phyloP scores from a whole-genome alignment of 2,888 invertebrate species.

The Eilema depressum region DNA sequence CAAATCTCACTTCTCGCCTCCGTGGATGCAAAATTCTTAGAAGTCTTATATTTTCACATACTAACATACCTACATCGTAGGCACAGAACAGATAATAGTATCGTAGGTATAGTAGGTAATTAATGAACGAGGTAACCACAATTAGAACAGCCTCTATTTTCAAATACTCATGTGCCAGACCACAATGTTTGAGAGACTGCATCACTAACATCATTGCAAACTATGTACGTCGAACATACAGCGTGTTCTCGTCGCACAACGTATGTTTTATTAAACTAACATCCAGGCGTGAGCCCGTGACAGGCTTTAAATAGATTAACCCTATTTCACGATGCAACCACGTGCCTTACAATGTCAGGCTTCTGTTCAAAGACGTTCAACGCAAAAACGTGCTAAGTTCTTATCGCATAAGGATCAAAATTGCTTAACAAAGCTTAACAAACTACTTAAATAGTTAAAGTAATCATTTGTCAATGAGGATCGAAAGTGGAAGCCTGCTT shows the following conservation, averaged over 20 bases:
- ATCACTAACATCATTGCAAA: neutral
- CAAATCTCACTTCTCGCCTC: too few species aligned
- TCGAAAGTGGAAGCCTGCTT: conserved; percentile 56
- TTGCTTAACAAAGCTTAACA: conserved; percentile 26
- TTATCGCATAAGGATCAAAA: conserved; percentile 26
- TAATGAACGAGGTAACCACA: neutral
- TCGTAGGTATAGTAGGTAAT: too few species aligned
- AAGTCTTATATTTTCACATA: too few species aligned
- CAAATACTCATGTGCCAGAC: neutral
- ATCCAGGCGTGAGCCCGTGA: conserved; percentile 22
- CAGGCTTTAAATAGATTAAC: conserved; percentile 59
- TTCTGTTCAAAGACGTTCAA: conserved; percentile 31
- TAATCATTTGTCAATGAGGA: conserved; percentile 59
- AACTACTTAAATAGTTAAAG: conserved; percentile 57
- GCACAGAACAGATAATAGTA: neutral
- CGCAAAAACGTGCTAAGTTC: conserved; percentile 25
- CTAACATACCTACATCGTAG: neutral
- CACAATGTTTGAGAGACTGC: neutral
- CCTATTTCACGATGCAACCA: conserved; percentile 52
- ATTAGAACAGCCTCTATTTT: neutral
- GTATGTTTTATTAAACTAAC: conserved; percentile 40
- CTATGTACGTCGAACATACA: neutral
- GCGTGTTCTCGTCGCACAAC: neutral
- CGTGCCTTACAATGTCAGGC: conserved; percentile 38
- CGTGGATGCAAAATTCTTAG: too few species aligned